Conservation (phyloP, 53 echinoderm and acorn worm species). For the Patiria pectinifera region DNA sequence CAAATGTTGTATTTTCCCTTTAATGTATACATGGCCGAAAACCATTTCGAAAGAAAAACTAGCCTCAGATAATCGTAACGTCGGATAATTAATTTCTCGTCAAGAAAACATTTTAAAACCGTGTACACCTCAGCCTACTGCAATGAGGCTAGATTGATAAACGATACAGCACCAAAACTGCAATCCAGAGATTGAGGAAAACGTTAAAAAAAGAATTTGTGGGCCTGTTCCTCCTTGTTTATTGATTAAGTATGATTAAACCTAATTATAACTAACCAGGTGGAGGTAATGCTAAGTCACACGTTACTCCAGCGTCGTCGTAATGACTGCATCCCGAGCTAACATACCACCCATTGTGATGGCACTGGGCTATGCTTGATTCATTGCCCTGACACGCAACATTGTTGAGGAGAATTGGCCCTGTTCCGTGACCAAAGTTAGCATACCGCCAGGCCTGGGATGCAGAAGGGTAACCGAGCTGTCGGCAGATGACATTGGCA, state of each 20-base stretch:
- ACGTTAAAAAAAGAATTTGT: no score
- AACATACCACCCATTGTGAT: conserved; percentile 18
- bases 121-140: no score
- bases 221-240: no score
- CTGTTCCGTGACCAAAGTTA: conserved; percentile 54
- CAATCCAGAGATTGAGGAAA: no score
- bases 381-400: conserved; percentile 49
- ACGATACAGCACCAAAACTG: no score
- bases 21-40: no score
- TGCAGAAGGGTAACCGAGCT: conserved; percentile 54
- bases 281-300: neutral
- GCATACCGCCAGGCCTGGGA: conserved; percentile 6
- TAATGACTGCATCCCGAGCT: conserved; percentile 24
- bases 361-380: conserved; percentile 18
- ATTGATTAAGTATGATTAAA: neutral
- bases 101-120: no score
- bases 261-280: neutral
- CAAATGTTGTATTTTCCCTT: no score
- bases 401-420: conserved; percentile 40
- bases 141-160: no score
- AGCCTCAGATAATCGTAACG: no score
- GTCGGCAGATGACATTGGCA: conserved; percentile 60
- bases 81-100: no score
- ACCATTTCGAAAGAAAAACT: no score
- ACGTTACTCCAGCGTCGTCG: conserved; percentile 58